Base-by-base conservation (phyloP, 2,888 invertebrate genomes). In the Deroplatys truncata region DNA sequence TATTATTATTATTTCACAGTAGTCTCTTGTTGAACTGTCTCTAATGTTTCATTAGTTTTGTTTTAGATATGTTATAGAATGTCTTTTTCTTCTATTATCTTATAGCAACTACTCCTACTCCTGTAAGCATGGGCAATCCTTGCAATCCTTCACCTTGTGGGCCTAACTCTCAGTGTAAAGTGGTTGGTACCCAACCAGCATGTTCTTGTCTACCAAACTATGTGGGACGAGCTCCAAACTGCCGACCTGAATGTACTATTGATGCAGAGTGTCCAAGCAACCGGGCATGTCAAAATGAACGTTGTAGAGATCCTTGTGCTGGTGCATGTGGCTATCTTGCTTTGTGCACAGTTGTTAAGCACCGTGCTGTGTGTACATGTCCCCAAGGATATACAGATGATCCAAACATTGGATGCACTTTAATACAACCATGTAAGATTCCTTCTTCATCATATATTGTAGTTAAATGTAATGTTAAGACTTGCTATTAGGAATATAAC, bases 101-200 rank as follows among this genome's bases (percentile, higher is more conserved):
- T 88, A 28, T 89, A 84, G 89, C 84, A 28, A 31, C 87, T 85
- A 87, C 90, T 28, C 87, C 93, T 92, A 94, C 94, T 91, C 93
- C 93, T 82, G 92, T 93, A 90, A 93, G 93, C 88, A 92, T 93
- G 88, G 94, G 93, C 91, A 96, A 97, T 92, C 97, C 97, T 56
- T 98, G 98, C 93, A 94, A 95, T 86, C 97, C 97, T 25, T 97
- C 97, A 91, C 98, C 97, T 0, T 98, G 98, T 93, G 98, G 98
- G 89, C 97, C 97, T 0, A 96, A 97, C 92, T 97, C 97, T 8
- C 96, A 97, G 92, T 98, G 98, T 92, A 95, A 96, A 91, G 95
- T 97, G 86, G 96, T 97, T 91, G 97, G 97, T 89, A 95, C 96
- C 90, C 97, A 97, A 93, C 96, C 97, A n/a, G 97, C 97, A 87